Conservation (phyloP, 2,797 vertebrate species). For the Adelosebastes latens region DNA sequence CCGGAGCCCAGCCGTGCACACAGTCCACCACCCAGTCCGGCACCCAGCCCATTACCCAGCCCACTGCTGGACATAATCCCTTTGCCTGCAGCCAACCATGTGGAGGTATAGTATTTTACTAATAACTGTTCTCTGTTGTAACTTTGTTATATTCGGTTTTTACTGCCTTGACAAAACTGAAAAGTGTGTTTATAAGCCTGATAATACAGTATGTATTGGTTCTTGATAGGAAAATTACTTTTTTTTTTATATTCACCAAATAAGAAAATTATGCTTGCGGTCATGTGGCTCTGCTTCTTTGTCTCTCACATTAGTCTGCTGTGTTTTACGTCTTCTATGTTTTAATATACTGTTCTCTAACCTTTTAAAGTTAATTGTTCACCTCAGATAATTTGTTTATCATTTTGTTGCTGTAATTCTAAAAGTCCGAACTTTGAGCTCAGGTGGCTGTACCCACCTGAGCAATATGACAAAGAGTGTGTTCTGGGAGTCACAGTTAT, state of each 20-base stretch:
- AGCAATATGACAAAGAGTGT: not conserved
- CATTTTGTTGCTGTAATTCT: not conserved
- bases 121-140: not conserved
- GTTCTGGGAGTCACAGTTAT: not conserved
- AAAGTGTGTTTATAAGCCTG: not conserved
- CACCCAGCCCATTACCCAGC: conserved; percentile 36
- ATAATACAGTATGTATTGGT: not conserved
- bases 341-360: not conserved
- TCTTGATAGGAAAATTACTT: not conserved
- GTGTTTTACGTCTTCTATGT: not conserved
- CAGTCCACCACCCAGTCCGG: conserved; percentile 49
- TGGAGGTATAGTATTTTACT: conserved; percentile 73
- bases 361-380: not conserved
- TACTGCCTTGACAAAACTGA: not conserved
- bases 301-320: not conserved
- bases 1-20: conserved; percentile 50
- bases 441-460: not conserved
- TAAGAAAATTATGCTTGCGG: not conserved
- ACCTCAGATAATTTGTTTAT: not conserved
- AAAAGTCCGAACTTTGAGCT: not conserved
- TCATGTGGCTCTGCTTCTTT: not conserved
- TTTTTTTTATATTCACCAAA: not conserved
- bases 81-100: conserved; percentile 73
- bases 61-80: conserved; percentile 60
- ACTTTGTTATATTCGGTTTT: not conserved